phyloP scores from a whole-genome alignment of 2,888 invertebrate genomes.

The Drosophila flavopinicola region DNA sequence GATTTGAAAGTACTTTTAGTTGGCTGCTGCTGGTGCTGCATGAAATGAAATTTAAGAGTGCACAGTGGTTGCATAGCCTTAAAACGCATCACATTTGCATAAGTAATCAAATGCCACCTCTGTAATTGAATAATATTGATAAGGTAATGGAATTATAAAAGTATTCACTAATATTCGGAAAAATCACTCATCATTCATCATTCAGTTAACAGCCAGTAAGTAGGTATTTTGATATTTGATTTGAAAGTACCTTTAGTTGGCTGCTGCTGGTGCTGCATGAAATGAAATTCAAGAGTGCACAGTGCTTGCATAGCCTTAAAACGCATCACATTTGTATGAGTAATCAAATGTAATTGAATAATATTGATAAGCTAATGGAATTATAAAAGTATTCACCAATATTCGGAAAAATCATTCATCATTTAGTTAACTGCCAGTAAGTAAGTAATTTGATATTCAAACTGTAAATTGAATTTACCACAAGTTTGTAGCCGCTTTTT shows the following conservation, averaged over 20 bases:
- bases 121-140: background rate
- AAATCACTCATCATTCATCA: background rate
- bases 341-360: conserved; percentile 5
- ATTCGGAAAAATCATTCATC: conserved; percentile 1
- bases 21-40: conserved; percentile 43
- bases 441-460: conserved; percentile 13
- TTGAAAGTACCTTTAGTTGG: conserved; percentile 52
- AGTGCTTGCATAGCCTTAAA: conserved; percentile 27
- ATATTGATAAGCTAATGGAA: conserved; percentile 6
- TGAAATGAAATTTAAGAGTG: conserved; percentile 33
- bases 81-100: background rate
- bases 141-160: conserved; percentile 10
- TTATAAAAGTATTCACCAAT: conserved; percentile 16
- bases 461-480: conserved; percentile 23
- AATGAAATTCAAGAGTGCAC: conserved; percentile 33
- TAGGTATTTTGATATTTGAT: too few species aligned
- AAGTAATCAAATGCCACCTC: conserved; percentile 10
- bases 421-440: background rate
- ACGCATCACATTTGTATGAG: conserved; percentile 1
- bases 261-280: conserved; percentile 41
- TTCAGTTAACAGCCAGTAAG: background rate
- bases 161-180: conserved; percentile 13
- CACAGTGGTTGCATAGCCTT: conserved; percentile 33
- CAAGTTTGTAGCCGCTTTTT: conserved; percentile 10
- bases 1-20: conserved; percentile 55